Base-by-base conservation (phyloP, 2,797 vertebrate species). In the Tragopan temminckii region DNA sequence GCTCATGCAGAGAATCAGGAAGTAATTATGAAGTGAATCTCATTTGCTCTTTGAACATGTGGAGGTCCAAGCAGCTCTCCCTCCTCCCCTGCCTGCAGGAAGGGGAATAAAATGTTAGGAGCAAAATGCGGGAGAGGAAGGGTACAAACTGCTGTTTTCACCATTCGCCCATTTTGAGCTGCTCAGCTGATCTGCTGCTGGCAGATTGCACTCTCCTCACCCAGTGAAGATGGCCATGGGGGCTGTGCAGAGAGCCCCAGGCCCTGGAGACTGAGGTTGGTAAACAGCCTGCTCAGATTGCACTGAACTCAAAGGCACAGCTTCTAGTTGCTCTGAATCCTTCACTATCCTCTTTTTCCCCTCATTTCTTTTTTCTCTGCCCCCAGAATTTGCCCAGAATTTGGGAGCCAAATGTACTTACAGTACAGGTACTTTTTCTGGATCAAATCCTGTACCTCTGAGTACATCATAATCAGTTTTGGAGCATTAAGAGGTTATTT, bases 41-140 rank as follows among this genome's bases (percentile, higher is more conserved):
- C 50, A 91, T 93, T 95, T 86, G 71, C 62, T 90, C 29, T 89
- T 86, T 10, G 14, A 40, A 63, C 74, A 50, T 0, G 0, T 40
- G 38, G 43, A 59, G 33, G 80, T 83, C 64, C 59, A 36, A 66
- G 43, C 76, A 46, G 27, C 24, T 61, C 15, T 66, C 35, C 57
- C 43, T 40, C 5, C 29, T 27, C 20, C 7, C 0, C 0, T 25
- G 0, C 0, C 46, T 24, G 63, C 78, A 74, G 50, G 71, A 45
- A 31, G 25, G 35, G 55, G 45, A 40, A 40, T 52, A 45, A 75
- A 81, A 66, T 33, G 5, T 23, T 40, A 55, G n/a, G 48, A 88
- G 42, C 55, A 52, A 59, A 63, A 18, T 48, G 57, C 1, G 52
- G 31, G 42, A 50, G 80, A 76, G 36, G 74, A 61, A 48, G 25